Percentiles rank a stretch among this genome's conserved stretches.
phyloP scores from a whole-genome alignment of 2,113 vertebrate genomes.

The Leptobrachium leishanense region DNA sequence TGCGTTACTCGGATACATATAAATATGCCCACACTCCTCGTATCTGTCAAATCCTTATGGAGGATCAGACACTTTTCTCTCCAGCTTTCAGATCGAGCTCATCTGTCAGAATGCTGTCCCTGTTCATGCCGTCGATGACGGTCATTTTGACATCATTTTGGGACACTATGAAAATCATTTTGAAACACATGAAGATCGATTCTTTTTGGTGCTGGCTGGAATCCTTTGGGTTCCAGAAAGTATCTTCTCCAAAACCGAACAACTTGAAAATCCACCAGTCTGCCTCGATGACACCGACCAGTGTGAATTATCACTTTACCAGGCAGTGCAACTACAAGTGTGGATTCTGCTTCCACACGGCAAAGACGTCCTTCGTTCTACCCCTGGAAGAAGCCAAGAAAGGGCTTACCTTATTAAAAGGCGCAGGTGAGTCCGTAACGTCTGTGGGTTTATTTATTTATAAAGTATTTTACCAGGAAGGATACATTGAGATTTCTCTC shows the following conservation, averaged over 20 bases:
- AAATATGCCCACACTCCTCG: background rate
- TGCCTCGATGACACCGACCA: conserved; percentile 63
- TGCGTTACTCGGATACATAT: too few species aligned
- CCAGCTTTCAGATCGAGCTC: background rate
- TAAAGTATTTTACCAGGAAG: too few species aligned
- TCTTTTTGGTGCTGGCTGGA: conserved; percentile 28
- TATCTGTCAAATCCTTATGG: too few species aligned
- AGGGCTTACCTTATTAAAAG: conserved; percentile 75
- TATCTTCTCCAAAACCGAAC: background rate
- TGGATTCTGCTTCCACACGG: conserved; percentile 95
- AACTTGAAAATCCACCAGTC: background rate
- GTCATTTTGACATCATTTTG: conserved; percentile 48
- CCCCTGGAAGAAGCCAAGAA: conserved; percentile 82
- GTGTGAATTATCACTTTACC: conserved; percentile 94
- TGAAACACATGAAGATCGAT: conserved; percentile 1
- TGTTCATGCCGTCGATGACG: background rate
- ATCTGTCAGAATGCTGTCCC: conserved; percentile 10
- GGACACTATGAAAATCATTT: conserved; percentile 26
- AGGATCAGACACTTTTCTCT: background rate
- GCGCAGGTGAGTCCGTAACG: conserved; percentile 70
- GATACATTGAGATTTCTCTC: too few species aligned
- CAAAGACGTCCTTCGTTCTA: conserved; percentile 89
- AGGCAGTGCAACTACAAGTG: conserved; percentile 92
- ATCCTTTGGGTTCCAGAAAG: background rate
- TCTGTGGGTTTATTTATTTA: too few species aligned